A percentile compares a stretch with the other conserved stretches of the same genome.
phyloP scores from a whole-genome alignment of 2,113 vertebrate species.

The Pollimyrus isidori region DNA sequence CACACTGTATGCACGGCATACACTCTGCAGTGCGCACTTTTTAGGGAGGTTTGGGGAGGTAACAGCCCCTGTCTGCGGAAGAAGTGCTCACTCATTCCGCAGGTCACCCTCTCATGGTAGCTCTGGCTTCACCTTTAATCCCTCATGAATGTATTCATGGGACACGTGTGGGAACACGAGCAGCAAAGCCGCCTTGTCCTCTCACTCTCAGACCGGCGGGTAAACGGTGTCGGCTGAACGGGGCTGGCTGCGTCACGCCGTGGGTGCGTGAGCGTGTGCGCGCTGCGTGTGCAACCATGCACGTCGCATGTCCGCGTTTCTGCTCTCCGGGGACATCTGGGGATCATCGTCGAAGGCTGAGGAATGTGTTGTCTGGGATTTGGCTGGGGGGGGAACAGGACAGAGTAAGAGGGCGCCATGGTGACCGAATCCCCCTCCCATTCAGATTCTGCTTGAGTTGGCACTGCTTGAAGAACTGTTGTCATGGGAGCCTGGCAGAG shows the following conservation, averaged over 20 bases:
- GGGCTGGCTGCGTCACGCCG: background rate
- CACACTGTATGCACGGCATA: background rate
- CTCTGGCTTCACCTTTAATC: background rate
- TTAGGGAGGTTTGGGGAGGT: background rate
- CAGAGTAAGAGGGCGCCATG: slow-evolving; percentile 2
- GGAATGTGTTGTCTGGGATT: background rate
- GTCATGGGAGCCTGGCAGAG: slow-evolving; percentile 31
- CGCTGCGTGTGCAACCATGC: background rate
- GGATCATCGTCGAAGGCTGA: background rate
- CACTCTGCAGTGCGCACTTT: background rate
- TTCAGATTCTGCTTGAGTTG: slow-evolving; percentile 24
- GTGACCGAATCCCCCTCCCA: slow-evolving; percentile 24
- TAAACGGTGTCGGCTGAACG: background rate
- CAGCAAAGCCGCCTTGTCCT: background rate
- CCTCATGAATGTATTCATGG: slow-evolving; percentile 3
- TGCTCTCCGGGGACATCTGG: background rate
- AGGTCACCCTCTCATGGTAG: background rate
- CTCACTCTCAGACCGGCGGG: background rate
- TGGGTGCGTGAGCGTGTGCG: background rate
- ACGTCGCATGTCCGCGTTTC: background rate
- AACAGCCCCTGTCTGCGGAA: background rate
- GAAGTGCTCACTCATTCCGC: background rate
- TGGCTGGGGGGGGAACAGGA: background rate
- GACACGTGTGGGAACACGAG: background rate
- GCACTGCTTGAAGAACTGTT: slow-evolving; percentile 24